phyloP scores from a whole-genome alignment of 2,113 vertebrate species.

The Gobius niger region DNA sequence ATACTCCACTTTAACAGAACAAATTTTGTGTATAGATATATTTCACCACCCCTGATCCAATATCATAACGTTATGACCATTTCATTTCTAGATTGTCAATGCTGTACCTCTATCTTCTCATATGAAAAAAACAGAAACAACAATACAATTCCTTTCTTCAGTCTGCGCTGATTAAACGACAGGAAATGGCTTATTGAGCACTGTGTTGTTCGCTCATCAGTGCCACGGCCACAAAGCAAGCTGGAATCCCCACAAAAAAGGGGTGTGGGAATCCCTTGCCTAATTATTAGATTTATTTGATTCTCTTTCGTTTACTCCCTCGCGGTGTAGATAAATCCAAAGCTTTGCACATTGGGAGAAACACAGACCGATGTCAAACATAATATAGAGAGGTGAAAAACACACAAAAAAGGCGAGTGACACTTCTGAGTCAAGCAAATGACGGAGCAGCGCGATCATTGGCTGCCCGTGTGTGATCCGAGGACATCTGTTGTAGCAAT shows the following conservation, averaged over 20 bases:
- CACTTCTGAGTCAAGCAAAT: slow-evolving; percentile 36
- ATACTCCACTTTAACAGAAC: no score
- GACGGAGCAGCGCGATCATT: slow-evolving; percentile 47
- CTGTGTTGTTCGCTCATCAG: slow-evolving; percentile 32
- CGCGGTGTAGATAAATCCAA: slow-evolving; percentile 37
- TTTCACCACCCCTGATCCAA: no score
- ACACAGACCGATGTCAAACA: slow-evolving; percentile 64
- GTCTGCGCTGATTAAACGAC: slow-evolving; percentile 40
- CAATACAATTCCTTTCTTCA: background rate
- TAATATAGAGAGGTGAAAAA: slow-evolving; percentile 44
- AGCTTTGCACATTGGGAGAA: slow-evolving; percentile 33
- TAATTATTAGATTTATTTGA: slow-evolving; percentile 58
- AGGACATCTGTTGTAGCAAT: slow-evolving; percentile 27
- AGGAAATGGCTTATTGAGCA: slow-evolving; percentile 43
- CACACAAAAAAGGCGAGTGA: slow-evolving; percentile 8
- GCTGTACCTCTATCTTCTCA: slow-evolving; percentile 21
- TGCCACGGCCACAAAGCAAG: slow-evolving; percentile 43
- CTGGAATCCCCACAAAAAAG: slow-evolving; percentile 40
- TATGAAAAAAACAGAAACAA: slow-evolving; percentile 44
- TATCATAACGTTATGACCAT: no score
- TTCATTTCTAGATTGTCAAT: no score
- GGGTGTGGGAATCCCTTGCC: slow-evolving; percentile 46
- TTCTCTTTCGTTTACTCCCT: slow-evolving; percentile 40
- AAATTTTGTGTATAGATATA: no score
- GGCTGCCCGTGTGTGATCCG: slow-evolving; percentile 24